Percentiles rank a stretch among this genome's conserved stretches.
Conservation (phyloP, 2,113 vertebrate genomes). For the Siniperca knerii region DNA sequence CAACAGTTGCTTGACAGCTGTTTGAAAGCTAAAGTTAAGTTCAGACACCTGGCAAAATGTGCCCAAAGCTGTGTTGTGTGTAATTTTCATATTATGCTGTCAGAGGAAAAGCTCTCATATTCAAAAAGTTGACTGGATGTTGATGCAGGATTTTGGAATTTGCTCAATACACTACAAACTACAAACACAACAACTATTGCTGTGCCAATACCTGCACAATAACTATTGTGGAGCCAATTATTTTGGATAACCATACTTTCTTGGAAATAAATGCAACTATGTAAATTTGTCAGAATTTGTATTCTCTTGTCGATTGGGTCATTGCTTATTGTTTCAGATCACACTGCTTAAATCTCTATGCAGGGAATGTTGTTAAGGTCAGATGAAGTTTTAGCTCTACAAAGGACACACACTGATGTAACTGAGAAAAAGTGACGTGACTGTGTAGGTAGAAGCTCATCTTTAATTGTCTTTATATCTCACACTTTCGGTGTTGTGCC, state of each 20-base stretch:
- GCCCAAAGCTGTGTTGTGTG: background rate
- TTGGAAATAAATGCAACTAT: background rate
- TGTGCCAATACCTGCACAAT: too few species aligned
- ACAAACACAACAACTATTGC: background rate
- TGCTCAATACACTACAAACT: background rate
- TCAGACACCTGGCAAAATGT: slow-evolving; percentile 21
- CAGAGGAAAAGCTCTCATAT: background rate
- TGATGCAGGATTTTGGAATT: background rate
- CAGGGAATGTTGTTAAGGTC: background rate
- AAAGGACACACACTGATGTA: slow-evolving; percentile 16
- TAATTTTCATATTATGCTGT: slow-evolving; percentile 4
- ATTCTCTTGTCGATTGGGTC: background rate
- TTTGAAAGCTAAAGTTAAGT: slow-evolving; percentile 14
- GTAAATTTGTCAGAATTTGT: background rate
- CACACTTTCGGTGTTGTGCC: background rate
- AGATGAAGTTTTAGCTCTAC: slow-evolving; percentile 6
- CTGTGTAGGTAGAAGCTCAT: background rate
- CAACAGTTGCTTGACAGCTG: slow-evolving; percentile 24
- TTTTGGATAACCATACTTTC: background rate
- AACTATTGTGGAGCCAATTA: background rate
- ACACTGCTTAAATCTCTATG: background rate
- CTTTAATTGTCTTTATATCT: background rate
- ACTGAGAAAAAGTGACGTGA: background rate
- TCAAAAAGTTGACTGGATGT: slow-evolving; percentile 3
- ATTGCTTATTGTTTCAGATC: slow-evolving; percentile 38